Evolutionary conservation across 2,113 vertebrate genomes (phyloP), one percentile per base, ranked within the genome.

Genomic region (Callorhinus ursinus): DNA sequence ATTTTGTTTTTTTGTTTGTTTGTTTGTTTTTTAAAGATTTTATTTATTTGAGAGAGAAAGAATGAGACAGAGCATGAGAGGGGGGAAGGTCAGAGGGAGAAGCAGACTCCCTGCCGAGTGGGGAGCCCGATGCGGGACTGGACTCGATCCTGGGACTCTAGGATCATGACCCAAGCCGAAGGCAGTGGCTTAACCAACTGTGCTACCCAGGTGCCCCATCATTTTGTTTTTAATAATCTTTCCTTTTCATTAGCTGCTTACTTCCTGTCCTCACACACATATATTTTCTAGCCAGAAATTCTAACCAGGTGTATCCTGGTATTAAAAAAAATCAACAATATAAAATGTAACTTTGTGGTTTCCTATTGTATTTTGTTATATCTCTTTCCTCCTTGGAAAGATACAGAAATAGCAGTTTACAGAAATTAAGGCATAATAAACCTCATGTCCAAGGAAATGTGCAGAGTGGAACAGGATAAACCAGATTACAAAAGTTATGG

Each of bases 231-330:
- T 46, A 96, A 84, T 67, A 71, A 18, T 69, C 26, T 87, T 59
- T 57, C 28, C 57, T 26, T 59, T 1, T 76, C 42, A 55, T 84
- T 33, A 77, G 33, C 36, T 84, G 61, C 22, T 81, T 46, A 59
- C 5, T 61, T 97, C 22, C 65, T 72, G 19, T 72, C 51, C 18
- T 63, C 63, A 76, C 19, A 51, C 13, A 76, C 7, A 31, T 36
- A 24, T 93, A 19, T 93, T 94, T 96, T 96, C 69, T 90, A 31
- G 33, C 61, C n/a, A 94, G 59, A 91, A 77, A 88, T 82, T 88
- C 51, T 74, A 85, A 77, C n/a, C 7, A 53, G 55, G 63, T 92
- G 3, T 42, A 2, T 13, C 28, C 26, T 90, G 72, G 12, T 77
- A 81, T 96, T 92, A 63, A 88, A 93, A 94, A 18, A 33, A 10